These are phyloP conservation scores for Drosophila ustulata DNA, from an alignment of 2,888 invertebrate species.

Conservation along the genomic window DNA sequence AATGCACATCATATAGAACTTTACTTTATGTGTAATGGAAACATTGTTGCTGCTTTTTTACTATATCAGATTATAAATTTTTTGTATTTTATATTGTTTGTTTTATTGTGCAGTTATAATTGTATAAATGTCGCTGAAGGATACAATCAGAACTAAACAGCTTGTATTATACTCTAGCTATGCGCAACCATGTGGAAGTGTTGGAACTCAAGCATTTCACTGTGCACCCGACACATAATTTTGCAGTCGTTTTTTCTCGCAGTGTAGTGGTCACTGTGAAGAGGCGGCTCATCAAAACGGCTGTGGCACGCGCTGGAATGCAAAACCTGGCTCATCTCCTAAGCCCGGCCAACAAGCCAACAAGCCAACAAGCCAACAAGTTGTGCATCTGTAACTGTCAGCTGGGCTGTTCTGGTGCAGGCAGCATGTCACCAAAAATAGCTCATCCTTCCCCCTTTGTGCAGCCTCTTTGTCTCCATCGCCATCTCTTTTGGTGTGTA, in stretches of 20 bases:
- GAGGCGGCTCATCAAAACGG: conserved; percentile 49
- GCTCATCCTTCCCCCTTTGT: neutral
- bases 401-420: conserved; percentile 42
- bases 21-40: too few species aligned
- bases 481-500: conserved; percentile 4
- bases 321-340: conserved; percentile 66
- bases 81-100: too few species aligned
- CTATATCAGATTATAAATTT: too few species aligned
- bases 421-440: conserved; percentile 71
- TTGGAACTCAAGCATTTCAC: too few species aligned
- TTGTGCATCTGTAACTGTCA: conserved; percentile 73
- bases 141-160: too few species aligned
- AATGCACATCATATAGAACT: too few species aligned
- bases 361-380: conserved; percentile 64
- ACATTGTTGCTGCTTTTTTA: too few species aligned
- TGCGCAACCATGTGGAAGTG: too few species aligned
- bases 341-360: conserved; percentile 53
- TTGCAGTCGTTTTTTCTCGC: conserved; percentile 17
- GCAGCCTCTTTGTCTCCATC: neutral
- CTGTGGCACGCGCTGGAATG: conserved; percentile 60
- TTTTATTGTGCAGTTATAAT: too few species aligned
- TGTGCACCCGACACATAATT: neutral
- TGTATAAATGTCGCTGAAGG: too few species aligned
- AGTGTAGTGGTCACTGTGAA: conserved; percentile 42
- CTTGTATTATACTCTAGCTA: too few species aligned